Evolutionary conservation across 2,888 invertebrate species (phyloP).

Genomic region (Mythimna ferrago): DNA sequence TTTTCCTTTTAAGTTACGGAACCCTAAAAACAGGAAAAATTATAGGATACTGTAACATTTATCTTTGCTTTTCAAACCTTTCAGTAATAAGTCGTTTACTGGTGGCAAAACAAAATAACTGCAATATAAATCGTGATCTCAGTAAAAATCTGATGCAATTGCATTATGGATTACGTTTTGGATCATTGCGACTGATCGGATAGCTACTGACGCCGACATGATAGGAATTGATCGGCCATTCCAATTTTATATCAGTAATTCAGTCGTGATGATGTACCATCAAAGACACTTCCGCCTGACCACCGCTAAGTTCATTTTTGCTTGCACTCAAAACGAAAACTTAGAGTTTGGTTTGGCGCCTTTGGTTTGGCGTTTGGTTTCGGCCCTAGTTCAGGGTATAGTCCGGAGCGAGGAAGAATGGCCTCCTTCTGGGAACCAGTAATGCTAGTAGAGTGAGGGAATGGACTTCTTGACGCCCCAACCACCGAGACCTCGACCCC

Average conservation of each 20-base stretch:
- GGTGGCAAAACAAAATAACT: not conserved
- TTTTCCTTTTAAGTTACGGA: too few species aligned
- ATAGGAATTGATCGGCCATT: slow-evolving; percentile 5
- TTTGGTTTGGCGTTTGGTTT: too few species aligned
- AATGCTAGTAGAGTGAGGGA: too few species aligned
- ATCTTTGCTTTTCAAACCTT: not conserved
- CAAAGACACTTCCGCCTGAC: too few species aligned
- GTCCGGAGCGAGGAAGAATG: too few species aligned
- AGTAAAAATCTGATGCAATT: slow-evolving; percentile 8
- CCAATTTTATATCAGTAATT: slow-evolving; percentile 10
- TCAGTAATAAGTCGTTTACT: not conserved
- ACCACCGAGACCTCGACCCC: too few species aligned
- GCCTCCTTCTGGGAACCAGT: too few species aligned
- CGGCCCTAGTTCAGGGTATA: too few species aligned
- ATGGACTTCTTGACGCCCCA: too few species aligned
- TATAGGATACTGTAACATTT: not conserved
- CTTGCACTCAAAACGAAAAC: too few species aligned
- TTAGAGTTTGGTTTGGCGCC: too few species aligned
- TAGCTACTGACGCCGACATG: not conserved
- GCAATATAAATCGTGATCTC: slow-evolving; percentile 27
- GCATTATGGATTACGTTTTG: slow-evolving; percentile 12
- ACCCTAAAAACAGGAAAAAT: not conserved
- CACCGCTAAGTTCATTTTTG: too few species aligned
- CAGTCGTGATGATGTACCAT: not conserved
- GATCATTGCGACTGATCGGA: slow-evolving; percentile 9